Evolutionary conservation across 2,113 vertebrate species (phyloP), one percentile per base, ranked within the genome.

Genomic region (Megaceryle torquata): DNA sequence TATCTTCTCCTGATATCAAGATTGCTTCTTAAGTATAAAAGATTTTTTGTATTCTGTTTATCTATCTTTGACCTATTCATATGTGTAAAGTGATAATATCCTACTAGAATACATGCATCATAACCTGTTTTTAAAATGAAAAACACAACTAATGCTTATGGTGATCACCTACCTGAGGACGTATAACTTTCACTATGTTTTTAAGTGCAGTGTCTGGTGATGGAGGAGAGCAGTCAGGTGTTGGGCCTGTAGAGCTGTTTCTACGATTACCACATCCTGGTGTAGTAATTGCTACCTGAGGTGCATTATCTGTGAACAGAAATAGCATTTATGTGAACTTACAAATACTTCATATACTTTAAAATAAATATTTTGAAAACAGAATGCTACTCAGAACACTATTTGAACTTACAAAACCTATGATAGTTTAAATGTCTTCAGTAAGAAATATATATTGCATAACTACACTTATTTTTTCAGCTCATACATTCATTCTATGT

Each of bases 171-270:
- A 99, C 99, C 99, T 99, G 99, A 96, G 99, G 99, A 97, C 99
- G 99, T 97, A 99, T 99, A 95, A 99, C 99, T 99, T 99, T 99
- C 96, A 99, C 99, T 56, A 99, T 99, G 97, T 99, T 99, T 98
- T 99, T 99, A 96, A 99, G 98, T 96, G 99, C 99, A 39, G 99
- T 99, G 97, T 99, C 99, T 33, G 99, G 99, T 84, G 99, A 99
- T 88, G 99, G 99, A 97, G 99, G 99, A 69, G 99, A 99, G 95
- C 99, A 99, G 98, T 99, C 99, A 97, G 99, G 99, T 98, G 99
- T 99, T 96, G 99, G 99, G 88, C 99, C 99, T 93, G 99, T 99
- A 39, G 98, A 98, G 97, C 98, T 98, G 98, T 99, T 98, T 97
- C 98, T 99, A 98, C 99, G 99, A 98, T 98, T 99, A 99, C 98